A percentile compares a stretch with the other conserved stretches of the same genome.
phyloP scores from a whole-genome alignment of 1,140 invertebrate species.

The Temnothorax nylanderi region DNA sequence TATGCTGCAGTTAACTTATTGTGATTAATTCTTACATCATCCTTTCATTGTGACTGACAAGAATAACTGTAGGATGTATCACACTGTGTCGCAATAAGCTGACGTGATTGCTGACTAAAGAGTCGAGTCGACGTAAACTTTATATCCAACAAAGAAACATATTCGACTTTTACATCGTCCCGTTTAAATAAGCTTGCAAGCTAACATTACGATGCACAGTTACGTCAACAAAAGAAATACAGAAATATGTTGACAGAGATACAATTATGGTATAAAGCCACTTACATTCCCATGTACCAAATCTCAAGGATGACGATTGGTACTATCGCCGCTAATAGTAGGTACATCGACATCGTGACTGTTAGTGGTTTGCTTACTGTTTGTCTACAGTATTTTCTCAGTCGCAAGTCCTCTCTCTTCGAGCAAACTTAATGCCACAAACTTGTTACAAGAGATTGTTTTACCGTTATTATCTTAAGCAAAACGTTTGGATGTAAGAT shows the following conservation, averaged over 20 bases:
- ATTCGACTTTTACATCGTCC: background rate
- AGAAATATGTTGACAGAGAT: conserved; percentile 47
- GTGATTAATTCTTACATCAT: background rate
- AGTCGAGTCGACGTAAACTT: background rate
- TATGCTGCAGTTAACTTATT: background rate
- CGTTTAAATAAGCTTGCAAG: conserved; percentile 39
- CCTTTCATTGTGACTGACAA: background rate
- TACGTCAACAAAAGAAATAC: conserved; percentile 21
- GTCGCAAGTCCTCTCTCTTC: conserved; percentile 41
- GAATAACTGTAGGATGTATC: background rate
- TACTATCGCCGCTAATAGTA: conserved; percentile 79
- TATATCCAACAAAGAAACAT: background rate
- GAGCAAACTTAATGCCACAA: conserved; percentile 51
- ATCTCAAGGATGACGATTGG: conserved; percentile 81
- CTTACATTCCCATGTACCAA: conserved; percentile 84
- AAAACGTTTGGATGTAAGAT: background rate
- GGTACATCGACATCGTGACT: conserved; percentile 79
- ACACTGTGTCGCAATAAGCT: background rate
- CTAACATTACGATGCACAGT: conserved; percentile 29
- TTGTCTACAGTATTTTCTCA: conserved; percentile 41
- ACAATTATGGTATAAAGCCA: conserved; percentile 65
- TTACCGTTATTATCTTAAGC: conserved; percentile 25
- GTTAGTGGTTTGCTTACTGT: conserved; percentile 75
- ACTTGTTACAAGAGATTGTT: conserved; percentile 42
- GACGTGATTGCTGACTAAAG: background rate